phyloP scores from a whole-genome alignment of 2,113 vertebrate species.

The Halichoeres trimaculatus region DNA sequence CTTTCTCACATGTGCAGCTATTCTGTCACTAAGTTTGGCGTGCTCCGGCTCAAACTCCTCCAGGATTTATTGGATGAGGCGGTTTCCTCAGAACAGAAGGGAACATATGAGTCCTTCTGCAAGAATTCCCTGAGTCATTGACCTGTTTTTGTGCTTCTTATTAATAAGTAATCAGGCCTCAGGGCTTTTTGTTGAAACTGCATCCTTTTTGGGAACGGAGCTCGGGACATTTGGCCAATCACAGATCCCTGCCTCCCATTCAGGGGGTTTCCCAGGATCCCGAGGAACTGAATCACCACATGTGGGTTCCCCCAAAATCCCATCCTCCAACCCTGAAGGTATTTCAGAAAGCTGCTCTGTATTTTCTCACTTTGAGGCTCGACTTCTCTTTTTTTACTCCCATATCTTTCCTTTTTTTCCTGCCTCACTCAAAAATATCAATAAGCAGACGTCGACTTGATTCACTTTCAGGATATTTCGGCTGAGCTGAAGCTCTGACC shows the following conservation, averaged over 20 bases:
- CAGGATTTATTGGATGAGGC: conserved; percentile 56
- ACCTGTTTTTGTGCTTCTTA: conserved; percentile 38
- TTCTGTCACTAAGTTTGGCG: conserved; percentile 53
- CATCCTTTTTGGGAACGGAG: conserved; percentile 14
- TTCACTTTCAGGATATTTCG: conserved; percentile 76
- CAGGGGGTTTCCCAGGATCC: conserved; percentile 62
- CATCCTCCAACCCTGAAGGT: conserved; percentile 57
- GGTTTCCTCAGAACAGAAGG: conserved; percentile 35
- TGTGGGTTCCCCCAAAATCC: conserved; percentile 62
- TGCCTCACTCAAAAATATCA: conserved; percentile 44
- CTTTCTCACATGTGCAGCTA: no score
- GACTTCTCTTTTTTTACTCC: not conserved
- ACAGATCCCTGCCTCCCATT: conserved; percentile 25
- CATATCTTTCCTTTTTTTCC: not conserved
- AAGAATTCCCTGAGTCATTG: conserved; percentile 65
- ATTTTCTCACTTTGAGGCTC: conserved; percentile 68
- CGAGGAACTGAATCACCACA: conserved; percentile 51
- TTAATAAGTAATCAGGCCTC: conserved; percentile 37
- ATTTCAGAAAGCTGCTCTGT: conserved; percentile 70
- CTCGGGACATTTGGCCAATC: conserved; percentile 29
- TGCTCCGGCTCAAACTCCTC: conserved; percentile 40
- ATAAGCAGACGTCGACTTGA: not conserved
- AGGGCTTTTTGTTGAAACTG: conserved; percentile 29
- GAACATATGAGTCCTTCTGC: conserved; percentile 55
- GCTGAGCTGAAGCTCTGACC: conserved; percentile 58